A percentile compares a stretch with the other conserved stretches of the same genome.
Conservation (phyloP, 2,888 invertebrate genomes). For the Noctua janthina region DNA sequence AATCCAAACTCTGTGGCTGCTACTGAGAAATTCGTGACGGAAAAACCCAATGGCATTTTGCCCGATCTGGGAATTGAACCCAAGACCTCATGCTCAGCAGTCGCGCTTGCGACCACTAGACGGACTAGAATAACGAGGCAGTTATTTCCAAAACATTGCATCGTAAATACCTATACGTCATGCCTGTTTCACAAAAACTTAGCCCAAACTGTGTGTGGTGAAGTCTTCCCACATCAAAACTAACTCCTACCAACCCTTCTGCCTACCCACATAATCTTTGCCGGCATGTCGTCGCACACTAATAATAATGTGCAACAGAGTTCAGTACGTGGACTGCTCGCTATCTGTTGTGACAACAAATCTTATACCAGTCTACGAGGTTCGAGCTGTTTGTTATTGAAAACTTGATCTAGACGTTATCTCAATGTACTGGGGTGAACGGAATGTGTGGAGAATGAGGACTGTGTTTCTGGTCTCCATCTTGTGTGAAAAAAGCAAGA, state of each 20-base stretch:
- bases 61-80: too few relatives aligned
- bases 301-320: conserved; percentile 78
- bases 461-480: background rate
- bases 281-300: conserved; percentile 64
- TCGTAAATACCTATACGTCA: background rate
- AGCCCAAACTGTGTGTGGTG: background rate
- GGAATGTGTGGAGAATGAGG: background rate
- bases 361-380: conserved; percentile 51
- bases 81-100: background rate
- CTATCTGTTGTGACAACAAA: conserved; percentile 77
- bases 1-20: too few relatives aligned
- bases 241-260: conserved; percentile 43
- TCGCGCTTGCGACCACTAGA: too few relatives aligned
- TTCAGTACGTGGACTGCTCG: conserved; percentile 58
- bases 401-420: conserved; percentile 59
- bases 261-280: conserved; percentile 63
- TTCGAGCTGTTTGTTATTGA: conserved; percentile 68
- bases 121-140: too few relatives aligned
- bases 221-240: background rate
- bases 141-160: background rate
- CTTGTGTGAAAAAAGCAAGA: background rate
- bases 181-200: background rate
- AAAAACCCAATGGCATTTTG: too few relatives aligned
- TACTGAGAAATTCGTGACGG: too few relatives aligned
- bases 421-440: background rate